Evolutionary conservation across 2,888 invertebrate genomes (phyloP).

Genomic region (Autographa gamma): DNA sequence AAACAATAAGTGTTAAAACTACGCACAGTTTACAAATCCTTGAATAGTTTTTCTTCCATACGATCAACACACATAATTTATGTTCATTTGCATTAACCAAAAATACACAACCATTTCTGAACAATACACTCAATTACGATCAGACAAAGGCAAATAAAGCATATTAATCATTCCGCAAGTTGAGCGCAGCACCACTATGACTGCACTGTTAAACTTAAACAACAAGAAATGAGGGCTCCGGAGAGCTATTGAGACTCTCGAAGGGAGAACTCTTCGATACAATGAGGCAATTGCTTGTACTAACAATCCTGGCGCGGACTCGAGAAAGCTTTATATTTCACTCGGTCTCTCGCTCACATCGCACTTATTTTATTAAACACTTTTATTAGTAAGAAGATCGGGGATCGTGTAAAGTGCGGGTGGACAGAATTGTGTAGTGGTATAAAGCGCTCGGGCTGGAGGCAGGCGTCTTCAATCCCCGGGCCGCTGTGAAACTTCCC

Average conservation of each 20-base stretch:
- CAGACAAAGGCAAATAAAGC: constrained; percentile 7
- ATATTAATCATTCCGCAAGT: constrained; percentile 34
- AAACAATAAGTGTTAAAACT: background rate
- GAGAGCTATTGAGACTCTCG: constrained; percentile 62
- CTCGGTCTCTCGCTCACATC: constrained; percentile 35
- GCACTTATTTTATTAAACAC: constrained; percentile 61
- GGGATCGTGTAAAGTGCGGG: constrained; percentile 66
- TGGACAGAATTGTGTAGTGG: constrained; percentile 78
- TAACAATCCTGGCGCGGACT: constrained; percentile 64
- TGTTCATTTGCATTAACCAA: constrained; percentile 2
- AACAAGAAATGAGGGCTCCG: constrained; percentile 62
- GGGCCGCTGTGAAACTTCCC: constrained; percentile 85
- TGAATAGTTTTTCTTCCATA: background rate
- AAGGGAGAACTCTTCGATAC: constrained; percentile 66
- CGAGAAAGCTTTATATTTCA: constrained; percentile 27
- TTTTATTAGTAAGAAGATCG: constrained; percentile 71
- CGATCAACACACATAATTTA: constrained; percentile 2
- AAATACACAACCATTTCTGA: background rate
- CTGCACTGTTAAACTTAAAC: constrained; percentile 57
- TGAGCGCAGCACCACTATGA: constrained; percentile 26
- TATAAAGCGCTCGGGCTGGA: constrained; percentile 73
- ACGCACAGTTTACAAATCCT: background rate
- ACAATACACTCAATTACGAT: constrained; percentile 8
- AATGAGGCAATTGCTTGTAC: constrained; percentile 74
- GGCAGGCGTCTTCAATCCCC: constrained; percentile 81